Evolutionary conservation across 1,140 invertebrate species (phyloP).

Genomic region (Formica exsecta): DNA sequence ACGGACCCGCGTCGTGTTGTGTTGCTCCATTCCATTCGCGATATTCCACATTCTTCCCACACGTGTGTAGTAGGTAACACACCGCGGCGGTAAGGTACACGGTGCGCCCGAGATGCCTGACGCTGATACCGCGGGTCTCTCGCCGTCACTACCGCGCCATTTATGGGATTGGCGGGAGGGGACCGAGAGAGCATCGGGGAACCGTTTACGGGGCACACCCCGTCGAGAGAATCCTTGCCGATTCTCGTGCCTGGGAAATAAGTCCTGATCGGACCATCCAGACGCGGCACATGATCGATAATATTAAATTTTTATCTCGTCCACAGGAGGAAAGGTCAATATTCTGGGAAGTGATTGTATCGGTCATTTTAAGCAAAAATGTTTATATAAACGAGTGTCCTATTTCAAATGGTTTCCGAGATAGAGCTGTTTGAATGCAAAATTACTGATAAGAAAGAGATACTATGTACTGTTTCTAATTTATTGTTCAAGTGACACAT

Average conservation of each 20-base stretch:
- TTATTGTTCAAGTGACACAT: too few species aligned
- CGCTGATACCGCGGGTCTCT: conserved; percentile 78
- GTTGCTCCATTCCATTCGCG: conserved; percentile 84
- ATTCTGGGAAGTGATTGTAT: too few species aligned
- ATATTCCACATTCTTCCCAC: conserved; percentile 86
- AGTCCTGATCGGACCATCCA: background rate
- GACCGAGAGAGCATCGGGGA: conserved; percentile 79
- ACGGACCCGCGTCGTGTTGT: conserved; percentile 70
- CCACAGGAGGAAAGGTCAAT: too few species aligned
- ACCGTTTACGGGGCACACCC: conserved; percentile 79
- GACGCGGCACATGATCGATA: background rate
- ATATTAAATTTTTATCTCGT: too few species aligned
- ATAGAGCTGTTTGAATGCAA: too few species aligned
- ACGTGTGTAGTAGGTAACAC: conserved; percentile 80
- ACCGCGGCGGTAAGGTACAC: conserved; percentile 76
- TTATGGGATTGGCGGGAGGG: conserved; percentile 76
- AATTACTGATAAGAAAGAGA: too few species aligned
- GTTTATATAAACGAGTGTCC: too few species aligned
- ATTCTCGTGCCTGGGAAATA: conserved; percentile 64
- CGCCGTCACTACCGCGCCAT: conserved; percentile 78
- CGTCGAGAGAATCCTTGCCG: conserved; percentile 56
- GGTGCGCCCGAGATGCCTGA: conserved; percentile 80
- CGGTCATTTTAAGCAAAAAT: too few species aligned
- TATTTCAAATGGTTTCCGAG: too few species aligned
- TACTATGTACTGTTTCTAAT: too few species aligned